phyloP scores from a whole-genome alignment of 1,140 invertebrate species.

The Heliconius nattereri region DNA sequence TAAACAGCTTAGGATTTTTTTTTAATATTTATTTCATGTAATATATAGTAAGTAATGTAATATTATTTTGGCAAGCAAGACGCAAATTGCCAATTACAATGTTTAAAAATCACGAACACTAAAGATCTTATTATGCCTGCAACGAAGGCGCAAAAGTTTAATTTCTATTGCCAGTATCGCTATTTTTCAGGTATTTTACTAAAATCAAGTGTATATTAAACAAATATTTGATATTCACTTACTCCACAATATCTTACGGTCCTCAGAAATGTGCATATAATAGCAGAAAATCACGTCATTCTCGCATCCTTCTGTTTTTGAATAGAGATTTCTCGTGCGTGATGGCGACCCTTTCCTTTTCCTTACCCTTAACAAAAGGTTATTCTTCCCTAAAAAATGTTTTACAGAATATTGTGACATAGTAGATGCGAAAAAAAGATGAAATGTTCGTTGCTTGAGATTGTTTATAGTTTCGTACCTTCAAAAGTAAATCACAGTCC shows the following conservation, averaged over 20 bases:
- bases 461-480: not conserved
- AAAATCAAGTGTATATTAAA: too few species aligned
- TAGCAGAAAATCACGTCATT: slow-evolving; percentile 12
- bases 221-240: too few species aligned
- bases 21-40: too few species aligned
- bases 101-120: too few species aligned
- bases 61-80: too few species aligned
- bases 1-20: not conserved
- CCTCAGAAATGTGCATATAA: not conserved
- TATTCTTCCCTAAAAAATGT: not conserved
- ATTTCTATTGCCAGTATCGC: too few species aligned
- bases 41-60: too few species aligned
- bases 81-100: too few species aligned
- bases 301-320: not conserved
- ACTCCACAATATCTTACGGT: not conserved
- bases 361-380: not conserved
- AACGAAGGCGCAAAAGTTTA: too few species aligned
- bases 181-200: too few species aligned
- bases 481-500: not conserved
- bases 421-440: not conserved
- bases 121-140: too few species aligned
- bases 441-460: not conserved
- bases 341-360: slow-evolving; percentile 1
- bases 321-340: slow-evolving; percentile 3
- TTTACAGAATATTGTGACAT: not conserved